Percentiles rank a stretch among this genome's conserved stretches.
phyloP scores from a whole-genome alignment of 2,888 invertebrate genomes.

The Diarsia brunnea region DNA sequence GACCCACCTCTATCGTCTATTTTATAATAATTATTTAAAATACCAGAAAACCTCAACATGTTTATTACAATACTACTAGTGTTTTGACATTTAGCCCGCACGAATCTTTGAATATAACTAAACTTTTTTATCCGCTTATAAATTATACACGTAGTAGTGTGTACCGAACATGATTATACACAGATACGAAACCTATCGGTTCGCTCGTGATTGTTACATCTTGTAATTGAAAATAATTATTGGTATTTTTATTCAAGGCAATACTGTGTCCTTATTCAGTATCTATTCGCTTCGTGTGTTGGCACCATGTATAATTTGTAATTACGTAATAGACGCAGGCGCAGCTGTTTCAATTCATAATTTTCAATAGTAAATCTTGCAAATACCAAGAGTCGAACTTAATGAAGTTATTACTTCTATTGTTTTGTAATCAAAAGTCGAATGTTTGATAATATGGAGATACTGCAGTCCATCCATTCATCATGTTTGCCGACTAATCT shows the following conservation, averaged over 20 bases:
- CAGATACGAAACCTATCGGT: constrained; percentile 49
- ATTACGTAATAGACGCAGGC: constrained; percentile 64
- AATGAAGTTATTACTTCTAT: constrained; percentile 48
- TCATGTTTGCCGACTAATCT: constrained; percentile 65
- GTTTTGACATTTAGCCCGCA: constrained; percentile 51
- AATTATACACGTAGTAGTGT: constrained; percentile 31
- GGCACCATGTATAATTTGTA: constrained; percentile 71
- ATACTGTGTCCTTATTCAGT: constrained; percentile 73
- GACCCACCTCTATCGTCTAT: too few relatives aligned
- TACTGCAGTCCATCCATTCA: constrained; percentile 50
- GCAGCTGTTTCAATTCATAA: constrained; percentile 46
- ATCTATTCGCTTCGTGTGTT: constrained; percentile 68
- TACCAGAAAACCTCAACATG: constrained; percentile 1
- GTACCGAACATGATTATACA: constrained; percentile 52
- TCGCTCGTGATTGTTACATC: constrained; percentile 71
- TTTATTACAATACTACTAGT: constrained; percentile 28
- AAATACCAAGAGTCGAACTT: constrained; percentile 48
- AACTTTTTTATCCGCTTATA: constrained; percentile 43
- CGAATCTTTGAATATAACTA: constrained; percentile 33
- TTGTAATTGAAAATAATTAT: constrained; percentile 75
- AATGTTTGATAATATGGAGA: constrained; percentile 33
- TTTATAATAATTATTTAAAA: background rate
- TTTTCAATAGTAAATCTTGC: constrained; percentile 30
- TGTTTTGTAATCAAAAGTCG: constrained; percentile 54
- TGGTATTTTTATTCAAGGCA: constrained; percentile 76